Evolutionary conservation across 2,113 vertebrate species (phyloP).

Genomic region (Tyrannus savana): DNA sequence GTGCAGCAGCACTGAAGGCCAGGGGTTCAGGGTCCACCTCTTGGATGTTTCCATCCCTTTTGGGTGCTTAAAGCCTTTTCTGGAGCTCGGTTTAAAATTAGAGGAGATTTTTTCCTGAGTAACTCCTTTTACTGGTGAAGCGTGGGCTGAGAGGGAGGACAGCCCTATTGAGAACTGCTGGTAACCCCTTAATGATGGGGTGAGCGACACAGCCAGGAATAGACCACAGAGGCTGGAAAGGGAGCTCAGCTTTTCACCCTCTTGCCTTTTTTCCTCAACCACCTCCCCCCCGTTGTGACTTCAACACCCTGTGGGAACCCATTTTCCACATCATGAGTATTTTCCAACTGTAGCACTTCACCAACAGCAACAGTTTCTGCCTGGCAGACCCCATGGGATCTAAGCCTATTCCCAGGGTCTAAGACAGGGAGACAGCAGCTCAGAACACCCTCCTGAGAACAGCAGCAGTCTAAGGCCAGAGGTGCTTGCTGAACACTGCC

Average conservation of each 20-base stretch:
- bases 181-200: constrained; percentile 62
- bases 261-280: background rate
- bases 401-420: background rate
- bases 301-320: background rate
- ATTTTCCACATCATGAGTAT: background rate
- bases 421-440: background rate
- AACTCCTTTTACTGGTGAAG: constrained; percentile 1
- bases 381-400: background rate
- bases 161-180: constrained; percentile 54
- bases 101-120: constrained; percentile 24
- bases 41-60: background rate
- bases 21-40: background rate
- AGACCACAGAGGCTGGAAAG: constrained; percentile 35
- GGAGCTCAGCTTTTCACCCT: constrained; percentile 16
- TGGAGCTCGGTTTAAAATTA: constrained; percentile 45
- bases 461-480: background rate
- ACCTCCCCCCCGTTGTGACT: background rate
- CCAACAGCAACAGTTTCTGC: background rate
- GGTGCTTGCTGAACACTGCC: background rate
- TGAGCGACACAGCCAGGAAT: constrained; percentile 36
- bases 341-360: background rate
- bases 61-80: background rate
- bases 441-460: background rate
- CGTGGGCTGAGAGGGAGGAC: constrained; percentile 62
- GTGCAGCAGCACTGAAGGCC: background rate